Evolutionary conservation across 1,140 invertebrate species (phyloP), one percentile per base, ranked within the genome.

Genomic region (Calycopis cecrops): DNA sequence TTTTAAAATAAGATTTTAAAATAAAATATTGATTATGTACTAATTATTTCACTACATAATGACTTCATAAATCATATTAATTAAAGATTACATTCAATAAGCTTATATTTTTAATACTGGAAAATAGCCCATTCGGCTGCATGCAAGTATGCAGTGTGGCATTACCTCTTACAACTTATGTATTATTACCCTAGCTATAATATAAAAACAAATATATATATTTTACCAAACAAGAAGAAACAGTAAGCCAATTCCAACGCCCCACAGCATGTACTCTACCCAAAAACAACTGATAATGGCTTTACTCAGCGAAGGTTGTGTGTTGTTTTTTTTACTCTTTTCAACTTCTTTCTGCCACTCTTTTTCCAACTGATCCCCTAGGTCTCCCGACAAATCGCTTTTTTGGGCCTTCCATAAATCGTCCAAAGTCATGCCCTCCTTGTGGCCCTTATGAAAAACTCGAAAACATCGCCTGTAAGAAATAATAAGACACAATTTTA

Each of bases 361-460:
- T 57, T 74, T 69, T 61, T 89, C 90, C 35, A 92, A 74, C 47
- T 82, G 79, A 68, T 91, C 89, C 4, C 91, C 91, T 10, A 92
- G 72, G 1, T 65, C 63, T 10, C 85, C 84, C 0, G 91, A 91
- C 33, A 80, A 74, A 62, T 92, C 91, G 17, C 88, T 85, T 6
- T 81, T 79, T 3, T 91, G 74, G 10, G 91, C 88, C 62, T 89
- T 79, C 72, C 88, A 91, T n/a, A 93, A 66, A 65, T 92, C 91
- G 1, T 85, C 71, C 33, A 89, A 71, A 49, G 90, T 88, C n/a
- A 92, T 65, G 47, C 91, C 89, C 28, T 82, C 69, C 69, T 88
- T 90, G 56, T 76, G 82, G 8, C 82, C 79, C 56, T 68, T 65
- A 34, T 59, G 62, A 44, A 85, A 85, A 50, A 85, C 52, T 14